These are phyloP conservation scores for Azorinus chamasolen DNA, from an alignment of 2,888 invertebrate genomes.

Conservation along the genomic window DNA sequence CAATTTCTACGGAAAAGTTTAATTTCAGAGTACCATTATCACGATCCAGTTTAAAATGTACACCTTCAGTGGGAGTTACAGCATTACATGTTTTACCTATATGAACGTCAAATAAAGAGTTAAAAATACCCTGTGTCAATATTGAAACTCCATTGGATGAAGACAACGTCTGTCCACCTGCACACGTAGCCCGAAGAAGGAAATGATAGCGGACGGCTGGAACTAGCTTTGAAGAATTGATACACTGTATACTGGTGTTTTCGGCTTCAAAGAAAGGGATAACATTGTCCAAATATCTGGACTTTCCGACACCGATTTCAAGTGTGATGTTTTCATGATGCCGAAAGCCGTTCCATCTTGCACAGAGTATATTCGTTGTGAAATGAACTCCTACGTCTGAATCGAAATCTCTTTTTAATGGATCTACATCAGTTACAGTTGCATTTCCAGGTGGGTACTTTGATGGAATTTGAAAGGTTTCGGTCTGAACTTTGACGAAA, in stretches of 20 bases:
- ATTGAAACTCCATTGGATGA: constrained; percentile 57
- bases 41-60: too few relatives aligned
- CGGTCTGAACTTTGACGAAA: constrained; percentile 17
- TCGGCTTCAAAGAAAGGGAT: background rate
- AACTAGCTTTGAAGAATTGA: constrained; percentile 3
- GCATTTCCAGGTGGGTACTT: constrained; percentile 52
- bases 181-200: constrained; percentile 31
- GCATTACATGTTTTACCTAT: too few relatives aligned
- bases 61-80: too few relatives aligned
- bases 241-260: constrained; percentile 2
- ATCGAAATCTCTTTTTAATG: background rate
- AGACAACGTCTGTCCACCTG: constrained; percentile 38
- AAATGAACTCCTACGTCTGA: constrained; percentile 26
- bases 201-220: constrained; percentile 7
- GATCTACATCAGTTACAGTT: constrained; percentile 41
- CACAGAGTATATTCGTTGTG: constrained; percentile 15
- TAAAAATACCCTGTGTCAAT: background rate
- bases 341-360: constrained; percentile 26
- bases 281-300: background rate
- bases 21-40: too few relatives aligned
- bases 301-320: constrained; percentile 25
- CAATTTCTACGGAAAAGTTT: too few relatives aligned
- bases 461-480: constrained; percentile 47
- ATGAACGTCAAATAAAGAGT: background rate
- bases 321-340: constrained; percentile 27